phyloP scores from a whole-genome alignment of 1,140 invertebrate genomes.

The Orchestia grillus region DNA sequence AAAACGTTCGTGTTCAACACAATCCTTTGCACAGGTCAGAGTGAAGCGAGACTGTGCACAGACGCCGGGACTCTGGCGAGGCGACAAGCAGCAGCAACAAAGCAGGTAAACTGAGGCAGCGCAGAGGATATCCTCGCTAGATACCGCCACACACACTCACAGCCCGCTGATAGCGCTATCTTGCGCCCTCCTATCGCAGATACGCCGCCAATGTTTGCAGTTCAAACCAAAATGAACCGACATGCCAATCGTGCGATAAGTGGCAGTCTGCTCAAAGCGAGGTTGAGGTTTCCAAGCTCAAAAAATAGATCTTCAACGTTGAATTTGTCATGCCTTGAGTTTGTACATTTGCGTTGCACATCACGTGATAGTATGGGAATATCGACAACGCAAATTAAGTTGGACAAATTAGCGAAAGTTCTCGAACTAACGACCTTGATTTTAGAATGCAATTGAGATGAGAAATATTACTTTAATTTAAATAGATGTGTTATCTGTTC shows the following conservation, averaged over 20 bases:
- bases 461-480: too few relatives aligned
- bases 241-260: not conserved
- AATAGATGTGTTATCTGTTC: too few relatives aligned
- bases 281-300: not conserved
- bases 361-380: not conserved
- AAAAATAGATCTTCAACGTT: not conserved
- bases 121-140: conserved; percentile 9
- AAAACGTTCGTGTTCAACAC: not conserved
- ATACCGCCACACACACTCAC: conserved; percentile 28
- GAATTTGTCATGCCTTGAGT: not conserved
- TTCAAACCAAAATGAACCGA: conserved; percentile 8
- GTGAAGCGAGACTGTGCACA: not conserved
- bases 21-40: not conserved
- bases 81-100: not conserved
- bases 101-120: not conserved
- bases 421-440: not conserved
- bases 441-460: not conserved
- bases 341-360: not conserved
- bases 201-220: not conserved
- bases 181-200: not conserved
- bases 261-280: not conserved
- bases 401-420: too few relatives aligned
- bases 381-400: not conserved
- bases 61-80: too few relatives aligned
- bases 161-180: conserved; percentile 5